Evolutionary conservation across 2,113 vertebrate genomes (phyloP), one percentile per base, ranked within the genome.

Genomic region (Neoarius graeffei): DNA sequence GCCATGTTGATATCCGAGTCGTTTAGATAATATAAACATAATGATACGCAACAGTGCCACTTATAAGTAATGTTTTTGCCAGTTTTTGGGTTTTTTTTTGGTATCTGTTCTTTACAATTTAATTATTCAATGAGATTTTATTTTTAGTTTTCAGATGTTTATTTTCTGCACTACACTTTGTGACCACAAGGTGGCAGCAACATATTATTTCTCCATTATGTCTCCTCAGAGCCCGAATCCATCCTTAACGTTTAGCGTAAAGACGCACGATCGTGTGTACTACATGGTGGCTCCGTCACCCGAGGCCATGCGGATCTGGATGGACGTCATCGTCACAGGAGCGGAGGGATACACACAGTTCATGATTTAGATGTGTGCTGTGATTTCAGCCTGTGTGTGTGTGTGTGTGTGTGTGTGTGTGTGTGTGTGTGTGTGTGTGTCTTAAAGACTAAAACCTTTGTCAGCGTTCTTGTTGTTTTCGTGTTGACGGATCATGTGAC

Each of bases 231-330:
- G 98, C 89, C 98, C 98, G 81, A 99, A 98, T 92, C 97, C 98
- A 0, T 93, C 97, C 62, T 96, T 99, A 74, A 99, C 98, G 48
- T 99, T 99, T 94, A 99, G 98, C 0, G 97, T 99, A 27, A 99
- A 99, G 95, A 99, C 98, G 0, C 97, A 99, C 0, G 97, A 99
- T 93, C 94, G 98, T 80, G 97, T 99, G 90, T 99, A 99, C 92
- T 99, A 99, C 60, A 98, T 99, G 97, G 98, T 99, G 14, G 97
- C 98, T 52, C 98, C 98, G 0, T 97, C 97, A 0, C 97, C 98
- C 0, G 98, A 99, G 92, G 97, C 98, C 92, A 99, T 99, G 98
- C 93, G 98, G 85, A 98, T 99, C 95, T 99, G 98, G 98, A 99
- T 99, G 98, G 97, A 99, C 86, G 98, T 99, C n/a, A 99, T 99